These are phyloP conservation scores for Lepetodrilus schrolli DNA, from an alignment of 2,888 invertebrate genomes.

Conservation along the genomic window DNA sequence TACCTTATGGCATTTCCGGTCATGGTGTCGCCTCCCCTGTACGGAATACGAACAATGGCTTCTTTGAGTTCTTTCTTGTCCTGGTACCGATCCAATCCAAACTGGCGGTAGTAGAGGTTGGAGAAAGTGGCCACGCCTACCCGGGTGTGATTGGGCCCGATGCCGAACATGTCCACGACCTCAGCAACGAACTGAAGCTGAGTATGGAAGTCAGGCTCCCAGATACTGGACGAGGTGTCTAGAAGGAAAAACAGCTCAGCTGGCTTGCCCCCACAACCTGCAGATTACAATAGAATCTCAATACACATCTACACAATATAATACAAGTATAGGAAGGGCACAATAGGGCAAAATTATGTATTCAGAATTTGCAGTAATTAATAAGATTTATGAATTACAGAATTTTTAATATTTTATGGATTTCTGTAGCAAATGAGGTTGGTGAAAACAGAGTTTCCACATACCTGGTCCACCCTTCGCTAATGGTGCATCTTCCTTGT, in stretches of 20 bases:
- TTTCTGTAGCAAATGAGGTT: too few species aligned
- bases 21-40: slow-evolving; percentile 26
- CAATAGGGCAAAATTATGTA: too few species aligned
- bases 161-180: slow-evolving; percentile 41
- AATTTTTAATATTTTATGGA: too few species aligned
- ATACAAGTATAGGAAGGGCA: too few species aligned
- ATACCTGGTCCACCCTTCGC: too few species aligned
- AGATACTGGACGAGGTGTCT: slow-evolving; percentile 43
- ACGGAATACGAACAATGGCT: slow-evolving; percentile 8
- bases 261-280: slow-evolving; percentile 36
- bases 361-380: too few species aligned
- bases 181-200: slow-evolving; percentile 39
- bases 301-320: too few species aligned
- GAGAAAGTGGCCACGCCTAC: slow-evolving; percentile 45
- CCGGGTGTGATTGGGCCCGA: slow-evolving; percentile 35
- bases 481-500: too few species aligned
- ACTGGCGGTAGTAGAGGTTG: slow-evolving; percentile 33
- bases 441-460: too few species aligned
- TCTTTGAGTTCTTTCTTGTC: slow-evolving; percentile 23
- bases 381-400: too few species aligned
- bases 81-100: slow-evolving; percentile 34
- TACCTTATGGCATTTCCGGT: slow-evolving; percentile 24
- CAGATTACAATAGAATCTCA: too few species aligned
- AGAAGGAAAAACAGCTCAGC: slow-evolving; percentile 34
- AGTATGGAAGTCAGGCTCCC: slow-evolving; percentile 44